Conservation (phyloP, 64 coral and sea anemone genomes). For the Actinia equina region DNA sequence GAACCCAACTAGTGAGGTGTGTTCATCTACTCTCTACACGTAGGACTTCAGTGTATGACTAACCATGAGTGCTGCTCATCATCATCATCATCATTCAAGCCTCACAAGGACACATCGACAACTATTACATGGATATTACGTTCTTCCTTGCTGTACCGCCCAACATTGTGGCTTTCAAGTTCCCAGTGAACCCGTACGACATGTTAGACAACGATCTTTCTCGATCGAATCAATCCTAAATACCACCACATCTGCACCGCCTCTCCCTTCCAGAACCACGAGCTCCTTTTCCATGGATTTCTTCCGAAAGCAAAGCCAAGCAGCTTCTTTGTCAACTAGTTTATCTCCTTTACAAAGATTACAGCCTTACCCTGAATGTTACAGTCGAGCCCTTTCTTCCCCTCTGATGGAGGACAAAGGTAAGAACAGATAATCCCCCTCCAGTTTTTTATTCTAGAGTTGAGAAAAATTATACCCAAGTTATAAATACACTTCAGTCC, state of each 20-base stretch:
- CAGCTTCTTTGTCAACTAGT: not conserved
- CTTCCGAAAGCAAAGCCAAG: not conserved
- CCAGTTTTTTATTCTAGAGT: not conserved
- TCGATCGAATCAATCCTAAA: constrained; percentile 7
- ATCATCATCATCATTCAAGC: not conserved
- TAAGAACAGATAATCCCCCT: not conserved
- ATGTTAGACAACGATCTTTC: constrained; percentile 6
- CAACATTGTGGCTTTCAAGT: not conserved
- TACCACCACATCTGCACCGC: not conserved
- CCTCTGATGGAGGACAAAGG: not conserved
- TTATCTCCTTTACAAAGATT: constrained; percentile 12
- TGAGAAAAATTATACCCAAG: no score
- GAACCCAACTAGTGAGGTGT: not conserved
- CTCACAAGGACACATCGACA: not conserved
- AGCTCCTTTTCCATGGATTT: not conserved
- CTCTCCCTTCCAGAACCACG: not conserved
- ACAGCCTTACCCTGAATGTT: constrained; percentile 4
- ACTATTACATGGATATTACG: constrained; percentile 4
- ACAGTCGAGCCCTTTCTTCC: not conserved
- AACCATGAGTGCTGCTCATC: not conserved
- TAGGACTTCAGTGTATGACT: not conserved
- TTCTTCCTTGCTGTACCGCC: not conserved
- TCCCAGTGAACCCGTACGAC: not conserved
- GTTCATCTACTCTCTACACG: not conserved
- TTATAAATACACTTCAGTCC: no score